These are phyloP conservation scores for Zoanthus sansibaricus DNA, from an alignment of 92 coral and sea anemone species.

Conservation along the genomic window DNA sequence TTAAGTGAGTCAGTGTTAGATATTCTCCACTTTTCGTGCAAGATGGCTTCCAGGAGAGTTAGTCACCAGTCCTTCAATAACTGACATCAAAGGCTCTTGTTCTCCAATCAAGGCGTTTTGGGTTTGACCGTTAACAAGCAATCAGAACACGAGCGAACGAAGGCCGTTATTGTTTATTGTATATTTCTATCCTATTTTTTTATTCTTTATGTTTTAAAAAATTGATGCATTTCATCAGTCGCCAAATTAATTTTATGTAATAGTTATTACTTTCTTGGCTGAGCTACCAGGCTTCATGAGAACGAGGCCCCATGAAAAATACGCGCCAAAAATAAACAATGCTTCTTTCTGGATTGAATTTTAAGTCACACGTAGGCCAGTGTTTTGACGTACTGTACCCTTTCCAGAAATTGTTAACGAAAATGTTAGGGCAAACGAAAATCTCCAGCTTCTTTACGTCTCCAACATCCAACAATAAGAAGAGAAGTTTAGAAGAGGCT, in stretches of 20 bases:
- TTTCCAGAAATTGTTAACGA: not conserved
- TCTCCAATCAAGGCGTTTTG: no score
- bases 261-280: not conserved
- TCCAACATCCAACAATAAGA: constrained; percentile 76
- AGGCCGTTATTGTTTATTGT: no score
- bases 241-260: no score
- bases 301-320: not conserved
- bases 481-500: constrained; percentile 75
- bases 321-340: constrained; percentile 16
- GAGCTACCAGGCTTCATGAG: constrained; percentile 2
- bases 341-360: not conserved
- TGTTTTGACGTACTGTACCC: not conserved
- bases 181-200: not conserved
- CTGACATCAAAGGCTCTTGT: not conserved
- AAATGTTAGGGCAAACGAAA: constrained; percentile 81
- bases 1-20: not conserved
- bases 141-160: no score
- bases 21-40: not conserved
- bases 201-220: not conserved
- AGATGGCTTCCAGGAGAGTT: constrained; percentile 28
- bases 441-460: constrained; percentile 84
- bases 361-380: not conserved
- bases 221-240: no score
- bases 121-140: no score
- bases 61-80: constrained; percentile 28